Evolutionary conservation across 2,113 vertebrate species (phyloP).

Genomic region (Podocnemis expansa): DNA sequence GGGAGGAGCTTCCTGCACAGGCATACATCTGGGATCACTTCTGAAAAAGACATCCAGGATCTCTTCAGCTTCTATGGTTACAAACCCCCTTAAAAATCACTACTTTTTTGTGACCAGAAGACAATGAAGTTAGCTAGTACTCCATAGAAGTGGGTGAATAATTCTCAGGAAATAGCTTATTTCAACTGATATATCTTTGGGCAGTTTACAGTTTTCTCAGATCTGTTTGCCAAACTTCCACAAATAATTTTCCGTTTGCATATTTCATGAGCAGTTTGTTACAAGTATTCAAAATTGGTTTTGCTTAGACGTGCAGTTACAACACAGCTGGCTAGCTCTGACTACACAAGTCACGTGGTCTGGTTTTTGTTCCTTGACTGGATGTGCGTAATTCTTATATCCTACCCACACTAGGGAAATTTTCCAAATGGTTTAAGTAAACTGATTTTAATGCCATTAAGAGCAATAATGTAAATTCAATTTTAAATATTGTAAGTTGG

Average conservation of each 20-base stretch:
- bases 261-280: neutral
- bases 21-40: neutral
- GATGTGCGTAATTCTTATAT: fast-evolving
- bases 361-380: neutral
- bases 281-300: neutral
- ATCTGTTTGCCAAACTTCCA: neutral
- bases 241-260: neutral
- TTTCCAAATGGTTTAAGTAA: neutral
- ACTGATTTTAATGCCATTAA: conserved; percentile 12
- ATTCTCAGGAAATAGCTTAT: neutral
- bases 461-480: neutral
- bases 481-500: neutral
- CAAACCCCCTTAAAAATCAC: neutral
- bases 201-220: neutral
- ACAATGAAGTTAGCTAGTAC: neutral
- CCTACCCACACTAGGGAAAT: neutral
- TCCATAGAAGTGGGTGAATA: neutral
- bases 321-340: neutral
- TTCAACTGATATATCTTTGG: neutral
- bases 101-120: neutral
- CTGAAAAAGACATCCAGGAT: neutral
- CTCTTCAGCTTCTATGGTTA: neutral
- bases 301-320: neutral
- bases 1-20: neutral
- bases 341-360: neutral